Evolutionary conservation across 2,888 invertebrate genomes (phyloP), one percentile per base, ranked within the genome.

Genomic region (Trichogramma evanescens): DNA sequence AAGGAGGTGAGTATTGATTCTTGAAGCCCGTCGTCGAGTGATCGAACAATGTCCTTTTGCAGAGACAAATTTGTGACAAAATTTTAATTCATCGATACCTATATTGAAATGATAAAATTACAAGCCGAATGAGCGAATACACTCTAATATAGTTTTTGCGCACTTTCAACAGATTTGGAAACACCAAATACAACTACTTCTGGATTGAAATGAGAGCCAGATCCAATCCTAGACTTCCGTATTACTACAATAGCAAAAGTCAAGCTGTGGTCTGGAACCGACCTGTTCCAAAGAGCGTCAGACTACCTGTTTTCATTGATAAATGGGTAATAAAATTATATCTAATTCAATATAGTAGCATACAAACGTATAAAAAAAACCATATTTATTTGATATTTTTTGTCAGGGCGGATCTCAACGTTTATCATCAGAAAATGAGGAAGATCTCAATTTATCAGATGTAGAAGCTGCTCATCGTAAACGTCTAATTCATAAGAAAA

Each of bases 141-240:
- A 13, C 13, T 13, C 10, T 10, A 5, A 13, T 54, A 5, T 44
- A 41, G 13, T 42, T 10, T 52, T 52, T 52, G 4, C 40, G 40
- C 10, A 38, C 13, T 4, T 8, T 52, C 6, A 26, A 50, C n/a
- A 67, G 66, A 42, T 72, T 72, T 42, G 71, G 69, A 0, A 41
- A 64, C 6, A 70, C 67, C 41, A 57, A 62, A 7, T 61, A 66
- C 0, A 70, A 68, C 48, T 45, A 66, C 4, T 65, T 69, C 48
- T 74, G 72, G 72, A 53, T 73, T 4, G 65, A 71, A 50, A 72
- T 70, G 45, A 56, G 48, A 26, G 72, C 72, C 1, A 67, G 48
- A n/a, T 69, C 50, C n/a, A 59, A 59, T 54, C 69, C 70, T 1
- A 64, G 61, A 1, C 56, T 55, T 2, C 48, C 50, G 5, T 72